Percentiles rank a stretch among this genome's conserved stretches.
Conservation (phyloP, 92 coral and sea anemone species). For the Porites divaricata region DNA sequence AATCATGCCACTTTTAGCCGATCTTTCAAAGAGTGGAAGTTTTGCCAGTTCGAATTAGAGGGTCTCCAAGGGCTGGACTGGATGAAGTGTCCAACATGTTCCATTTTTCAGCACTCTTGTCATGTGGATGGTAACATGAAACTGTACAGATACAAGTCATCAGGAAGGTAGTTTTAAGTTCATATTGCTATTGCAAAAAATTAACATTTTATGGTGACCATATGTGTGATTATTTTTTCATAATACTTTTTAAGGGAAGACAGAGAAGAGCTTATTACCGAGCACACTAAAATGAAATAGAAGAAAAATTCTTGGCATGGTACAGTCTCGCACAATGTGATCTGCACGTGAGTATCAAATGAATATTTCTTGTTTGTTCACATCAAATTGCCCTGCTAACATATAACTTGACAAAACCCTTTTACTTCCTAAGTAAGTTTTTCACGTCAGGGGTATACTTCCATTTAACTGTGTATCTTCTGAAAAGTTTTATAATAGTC, state of each 20-base stretch:
- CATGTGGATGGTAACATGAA: constrained; percentile 87
- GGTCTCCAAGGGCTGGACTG: constrained; percentile 47
- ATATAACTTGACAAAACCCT: background rate
- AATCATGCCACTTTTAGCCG: constrained; percentile 60
- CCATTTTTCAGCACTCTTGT: constrained; percentile 69
- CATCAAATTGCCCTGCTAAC: background rate
- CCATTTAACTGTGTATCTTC: no score
- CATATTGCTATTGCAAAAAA: background rate
- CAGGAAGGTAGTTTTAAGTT: constrained; percentile 51
- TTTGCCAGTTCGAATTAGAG: constrained; percentile 58
- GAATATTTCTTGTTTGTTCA: background rate
- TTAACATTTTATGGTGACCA: background rate
- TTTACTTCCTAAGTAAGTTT: background rate
- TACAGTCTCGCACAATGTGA: constrained; percentile 14
- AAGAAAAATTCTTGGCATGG: constrained; percentile 55
- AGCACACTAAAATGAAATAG: constrained; percentile 64
- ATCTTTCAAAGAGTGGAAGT: constrained; percentile 79
- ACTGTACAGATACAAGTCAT: constrained; percentile 62
- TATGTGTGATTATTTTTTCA: background rate
- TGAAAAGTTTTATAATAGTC: no score
- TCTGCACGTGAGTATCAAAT: background rate
- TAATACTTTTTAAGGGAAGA: constrained; percentile 12
- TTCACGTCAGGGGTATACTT: no score
- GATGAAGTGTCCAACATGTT: constrained; percentile 74
- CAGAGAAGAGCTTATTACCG: constrained; percentile 65